These are phyloP conservation scores for Lasiommata megera DNA, from an alignment of 2,888 invertebrate species.

Conservation along the genomic window DNA sequence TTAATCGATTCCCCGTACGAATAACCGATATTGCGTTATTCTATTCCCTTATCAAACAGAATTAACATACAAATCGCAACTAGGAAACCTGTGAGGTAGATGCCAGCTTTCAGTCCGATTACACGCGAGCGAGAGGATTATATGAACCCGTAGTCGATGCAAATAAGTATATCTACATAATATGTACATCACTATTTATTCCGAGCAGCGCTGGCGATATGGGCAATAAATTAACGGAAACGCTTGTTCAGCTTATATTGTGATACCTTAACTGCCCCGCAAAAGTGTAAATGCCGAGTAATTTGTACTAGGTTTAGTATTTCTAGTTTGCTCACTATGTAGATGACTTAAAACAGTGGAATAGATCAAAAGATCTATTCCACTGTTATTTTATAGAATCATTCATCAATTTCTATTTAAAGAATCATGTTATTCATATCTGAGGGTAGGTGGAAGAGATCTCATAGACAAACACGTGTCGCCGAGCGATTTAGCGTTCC, in stretches of 20 bases:
- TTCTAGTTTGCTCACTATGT: too few relatives aligned
- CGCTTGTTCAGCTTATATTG: conserved; percentile 19
- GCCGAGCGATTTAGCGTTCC: too few relatives aligned
- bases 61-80: neutral
- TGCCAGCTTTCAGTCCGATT: conserved; percentile 25
- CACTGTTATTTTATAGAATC: too few relatives aligned
- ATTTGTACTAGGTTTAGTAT: too few relatives aligned
- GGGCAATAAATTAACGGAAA: conserved; percentile 16
- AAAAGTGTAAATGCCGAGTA: neutral
- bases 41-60: neutral
- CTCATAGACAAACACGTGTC: too few relatives aligned
- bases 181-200: neutral
- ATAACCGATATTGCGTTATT: neutral
- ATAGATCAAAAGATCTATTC: too few relatives aligned
- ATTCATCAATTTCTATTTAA: too few relatives aligned
- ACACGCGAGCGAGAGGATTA: conserved; percentile 12
- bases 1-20: neutral
- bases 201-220: conserved; percentile 9
- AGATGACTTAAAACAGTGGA: too few relatives aligned
- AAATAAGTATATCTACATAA: conserved; percentile 6
- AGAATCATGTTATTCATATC: too few relatives aligned
- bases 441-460: too few relatives aligned
- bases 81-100: neutral
- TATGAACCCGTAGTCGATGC: conserved; percentile 13
- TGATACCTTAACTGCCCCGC: conserved; percentile 7